Evolutionary conservation across 2,888 invertebrate genomes (phyloP), one percentile per base, ranked within the genome.

Genomic region (Drepanosiphum platanoidis): DNA sequence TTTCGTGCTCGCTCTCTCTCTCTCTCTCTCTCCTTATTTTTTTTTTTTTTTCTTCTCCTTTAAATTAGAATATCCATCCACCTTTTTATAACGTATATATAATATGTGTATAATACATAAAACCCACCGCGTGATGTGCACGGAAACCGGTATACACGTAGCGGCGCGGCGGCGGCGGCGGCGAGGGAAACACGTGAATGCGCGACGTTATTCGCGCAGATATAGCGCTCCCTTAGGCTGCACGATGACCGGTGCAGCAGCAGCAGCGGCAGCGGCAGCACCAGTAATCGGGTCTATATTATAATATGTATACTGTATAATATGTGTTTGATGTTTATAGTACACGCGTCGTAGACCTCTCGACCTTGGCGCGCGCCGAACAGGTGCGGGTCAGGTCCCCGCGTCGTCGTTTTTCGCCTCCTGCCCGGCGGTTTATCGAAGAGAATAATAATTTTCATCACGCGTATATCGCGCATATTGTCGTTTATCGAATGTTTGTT

Each of bases 321-420:
- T 52, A 52, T 22, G 52, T 18, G 22, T 22, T 1, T 9, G 42
- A 42, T 42, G 42, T 42, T 42, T 5, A 42, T 8, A 9, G 42
- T 42, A 8, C 13, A 42, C 4, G 11, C 42, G 42, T 42, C 1
- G 4, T 8, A 42, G 32, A 82, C 83, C 66, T 75, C 66, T 75
- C 52, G 83, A 83, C 83, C 83, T 83, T 83, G 83, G 46, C 75
- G 83, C 52, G 74, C 42, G 75, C 75, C 83, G 66, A 66, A 83
- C 83, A 83, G 83, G 83, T 83, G 83, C 39, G 15, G 13, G 39
- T 34, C 9, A 22, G 34, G 68, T 36, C 1, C 64, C 15, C 39
- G 11, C 15, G 27, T n/a, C 27, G 39, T 39, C 71, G 11, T 34
- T 30, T 27, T 30, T 27, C 36, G 9, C 1, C 68, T n/a, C 36